Conservation (phyloP, 2,113 vertebrate genomes). For the Caranx ignobilis region DNA sequence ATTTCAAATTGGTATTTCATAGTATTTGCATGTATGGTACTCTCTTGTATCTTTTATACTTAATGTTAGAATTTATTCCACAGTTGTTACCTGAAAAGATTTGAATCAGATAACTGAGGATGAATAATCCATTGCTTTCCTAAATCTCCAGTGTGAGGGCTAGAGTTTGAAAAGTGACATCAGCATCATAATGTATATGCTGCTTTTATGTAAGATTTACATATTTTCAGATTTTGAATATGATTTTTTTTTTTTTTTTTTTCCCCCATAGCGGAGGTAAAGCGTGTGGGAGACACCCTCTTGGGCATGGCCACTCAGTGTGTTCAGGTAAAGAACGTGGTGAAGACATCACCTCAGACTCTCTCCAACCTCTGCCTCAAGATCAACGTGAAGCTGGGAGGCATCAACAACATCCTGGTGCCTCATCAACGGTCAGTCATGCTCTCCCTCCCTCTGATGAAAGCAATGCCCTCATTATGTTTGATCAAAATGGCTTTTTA, state of each 20-base stretch:
- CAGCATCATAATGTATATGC: too few species aligned
- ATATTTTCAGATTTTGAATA: background rate
- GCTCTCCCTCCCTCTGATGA: background rate
- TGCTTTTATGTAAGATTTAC: background rate
- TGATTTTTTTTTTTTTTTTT: background rate
- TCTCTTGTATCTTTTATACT: background rate
- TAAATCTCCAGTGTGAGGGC: background rate
- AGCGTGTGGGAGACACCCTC: constrained; percentile 96
- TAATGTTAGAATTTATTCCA: background rate
- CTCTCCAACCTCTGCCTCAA: constrained; percentile 99
- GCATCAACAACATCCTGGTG: constrained; percentile 99
- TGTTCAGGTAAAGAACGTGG: constrained; percentile 99
- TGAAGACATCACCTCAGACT: constrained; percentile 98
- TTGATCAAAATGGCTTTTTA: background rate
- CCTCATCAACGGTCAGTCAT: constrained; percentile 94
- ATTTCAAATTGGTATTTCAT: background rate
- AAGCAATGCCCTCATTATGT: too few species aligned
- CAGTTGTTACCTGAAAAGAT: background rate
- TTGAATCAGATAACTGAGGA: background rate
- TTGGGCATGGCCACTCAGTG: constrained; percentile 99
- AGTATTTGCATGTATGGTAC: background rate
- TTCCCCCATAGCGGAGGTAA: constrained; percentile 92
- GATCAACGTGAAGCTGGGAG: constrained; percentile 99
- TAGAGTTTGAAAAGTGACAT: too few species aligned
- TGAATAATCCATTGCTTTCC: background rate